Base-by-base conservation (phyloP, 2,113 vertebrate genomes). In the Tetrax tetrax region DNA sequence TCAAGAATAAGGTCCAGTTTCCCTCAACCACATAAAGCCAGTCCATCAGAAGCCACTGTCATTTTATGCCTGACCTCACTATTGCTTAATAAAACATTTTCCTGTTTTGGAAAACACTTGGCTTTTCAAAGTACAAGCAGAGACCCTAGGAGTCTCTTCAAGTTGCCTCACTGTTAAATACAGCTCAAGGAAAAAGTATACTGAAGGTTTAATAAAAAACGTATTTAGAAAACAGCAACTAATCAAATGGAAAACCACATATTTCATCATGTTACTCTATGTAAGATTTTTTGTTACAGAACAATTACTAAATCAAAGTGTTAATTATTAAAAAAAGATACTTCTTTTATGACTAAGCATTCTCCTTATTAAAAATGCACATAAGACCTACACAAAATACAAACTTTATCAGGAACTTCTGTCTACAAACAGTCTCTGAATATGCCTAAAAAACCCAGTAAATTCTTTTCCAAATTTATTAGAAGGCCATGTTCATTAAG, bases 71-170 rank as follows among this genome's bases (percentile, higher is more conserved):
- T 74, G 88, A 88, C 16, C 45, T 93, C 87, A 80, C n/a, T 47
- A 71, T 74, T 94, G 68, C 76, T 92, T 93, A 81, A 95, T 68
- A 81, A 86, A 90, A 78, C 24, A 48, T 78, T 64, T 89, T 93
- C 43, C 59, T 85, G 35, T 94, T 94, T 93, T 90, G 64, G 68
- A 95, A 93, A 96, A 94, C 38, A 38, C 14, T 71, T 89, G 43
- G 28, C 18, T 88, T 31, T 71, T 81, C 27, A 56, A 89, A 92
- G 24, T 28, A 48, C 27, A 47, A 74, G 33, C 47, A 68, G 48
- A 90, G 38, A 78, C 27, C 41, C 29, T 69, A 45, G 23, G 9
- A 90, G 59, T 33, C 27, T 35, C 60, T 86, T 89, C 65, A 72
- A 59, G 45, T n/a, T 90, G 31, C 20, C 47, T 94, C 38, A 53